Percentiles rank a stretch among this genome's conserved stretches.
phyloP scores from a whole-genome alignment of 1,140 invertebrate species.

The Ganaspis sp. region DNA sequence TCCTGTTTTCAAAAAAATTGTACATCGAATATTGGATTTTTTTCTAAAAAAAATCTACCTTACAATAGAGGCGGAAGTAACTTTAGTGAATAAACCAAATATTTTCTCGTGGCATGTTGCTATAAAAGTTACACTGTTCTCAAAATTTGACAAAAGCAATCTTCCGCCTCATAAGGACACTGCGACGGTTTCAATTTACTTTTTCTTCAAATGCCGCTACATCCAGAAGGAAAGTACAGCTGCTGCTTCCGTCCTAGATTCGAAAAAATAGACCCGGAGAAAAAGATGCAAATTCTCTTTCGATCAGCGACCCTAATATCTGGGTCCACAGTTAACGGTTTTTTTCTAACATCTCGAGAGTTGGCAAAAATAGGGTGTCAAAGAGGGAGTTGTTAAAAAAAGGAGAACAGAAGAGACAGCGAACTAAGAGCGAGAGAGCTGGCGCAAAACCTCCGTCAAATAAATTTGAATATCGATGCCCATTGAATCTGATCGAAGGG shows the following conservation, averaged over 20 bases:
- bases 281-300: slow-evolving; percentile 73
- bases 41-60: too few relatives aligned
- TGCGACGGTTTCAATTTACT: slow-evolving; percentile 9
- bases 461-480: slow-evolving; percentile 78
- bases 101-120: not conserved
- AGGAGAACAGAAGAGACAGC: slow-evolving; percentile 42
- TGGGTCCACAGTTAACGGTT: slow-evolving; percentile 68
- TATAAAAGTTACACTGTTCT: not conserved
- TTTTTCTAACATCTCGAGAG: slow-evolving; percentile 56
- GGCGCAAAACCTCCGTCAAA: slow-evolving; percentile 68
- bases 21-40: too few relatives aligned
- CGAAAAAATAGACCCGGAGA: slow-evolving; percentile 57
- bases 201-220: slow-evolving; percentile 48
- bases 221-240: slow-evolving; percentile 59
- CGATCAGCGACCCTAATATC: slow-evolving; percentile 61
- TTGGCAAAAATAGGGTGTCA: slow-evolving; percentile 44
- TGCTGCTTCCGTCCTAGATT: slow-evolving; percentile 74
- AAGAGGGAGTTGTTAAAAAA: slow-evolving; percentile 53
- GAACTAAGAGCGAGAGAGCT: slow-evolving; percentile 43
- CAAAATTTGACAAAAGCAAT: slow-evolving; percentile 14
- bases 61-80: too few relatives aligned
- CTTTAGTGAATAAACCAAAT: too few relatives aligned
- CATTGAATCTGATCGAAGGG: slow-evolving; percentile 76
- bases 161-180: slow-evolving; percentile 1
- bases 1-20: too few relatives aligned